Conservation (phyloP, 2,888 invertebrate genomes). For the Plebejus melissa region DNA sequence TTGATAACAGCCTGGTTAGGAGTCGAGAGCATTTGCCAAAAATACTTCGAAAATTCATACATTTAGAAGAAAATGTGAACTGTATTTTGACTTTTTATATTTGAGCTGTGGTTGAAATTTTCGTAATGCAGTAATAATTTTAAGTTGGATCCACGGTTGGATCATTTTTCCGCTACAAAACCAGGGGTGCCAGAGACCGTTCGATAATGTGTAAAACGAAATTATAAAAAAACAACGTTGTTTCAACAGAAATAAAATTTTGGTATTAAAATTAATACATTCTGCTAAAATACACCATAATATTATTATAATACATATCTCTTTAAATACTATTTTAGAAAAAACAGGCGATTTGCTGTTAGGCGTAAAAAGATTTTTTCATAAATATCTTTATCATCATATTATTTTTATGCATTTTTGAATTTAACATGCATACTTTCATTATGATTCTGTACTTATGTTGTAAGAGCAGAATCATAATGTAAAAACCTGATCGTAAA, state of each 20-base stretch:
- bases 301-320: too few species aligned
- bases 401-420: too few species aligned
- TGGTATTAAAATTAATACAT: too few species aligned
- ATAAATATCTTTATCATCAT: too few species aligned
- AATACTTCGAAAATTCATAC: slow-evolving; percentile 30
- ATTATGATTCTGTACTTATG: too few species aligned
- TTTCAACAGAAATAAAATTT: neutral
- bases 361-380: too few species aligned
- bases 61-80: slow-evolving; percentile 32
- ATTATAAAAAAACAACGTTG: neutral
- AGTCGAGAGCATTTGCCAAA: slow-evolving; percentile 28
- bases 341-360: too few species aligned
- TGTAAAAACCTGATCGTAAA: too few species aligned
- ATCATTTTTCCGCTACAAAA: slow-evolving; percentile 5
- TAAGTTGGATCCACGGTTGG: neutral
- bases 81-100: slow-evolving; percentile 21
- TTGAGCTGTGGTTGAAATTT: slow-evolving; percentile 21
- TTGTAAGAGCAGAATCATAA: too few species aligned
- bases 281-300: too few species aligned
- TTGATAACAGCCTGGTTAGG: slow-evolving; percentile 38
- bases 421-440: too few species aligned
- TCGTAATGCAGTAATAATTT: slow-evolving; percentile 9
- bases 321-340: too few species aligned
- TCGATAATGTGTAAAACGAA: neutral
- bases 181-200: neutral